Evolutionary conservation across 2,888 invertebrate genomes (phyloP), one percentile per base, ranked within the genome.

Genomic region (Falcaria lacertinaria): DNA sequence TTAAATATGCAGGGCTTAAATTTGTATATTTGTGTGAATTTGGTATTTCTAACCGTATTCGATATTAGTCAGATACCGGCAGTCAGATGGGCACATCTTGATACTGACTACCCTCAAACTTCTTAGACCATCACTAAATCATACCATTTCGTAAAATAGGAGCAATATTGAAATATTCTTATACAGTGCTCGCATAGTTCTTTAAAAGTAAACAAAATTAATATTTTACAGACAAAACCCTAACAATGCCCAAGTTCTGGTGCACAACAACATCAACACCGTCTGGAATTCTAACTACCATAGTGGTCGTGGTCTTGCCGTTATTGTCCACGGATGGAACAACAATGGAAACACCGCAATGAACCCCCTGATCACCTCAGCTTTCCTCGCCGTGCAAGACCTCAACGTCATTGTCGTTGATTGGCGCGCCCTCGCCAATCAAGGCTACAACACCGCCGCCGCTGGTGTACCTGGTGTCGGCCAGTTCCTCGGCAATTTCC

Each of bases 321-420:
- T 84, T 3, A 57, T 84, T 32, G 74, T 76, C 7, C 85, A 85
- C 43, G 84, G 85, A 15, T 84, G 82, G 82, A 77, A 74, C 49
- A 70, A 69, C 51, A 62, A 76, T 32, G 77, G 78, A 28, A 64
- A 69, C 45, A 60, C 71, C 5, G 53, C 39, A 0, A 58, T 80
- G 47, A 81, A 78, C 48, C 59, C 64, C 0, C 39, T 50, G 2
- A 61, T 80, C 37, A 75, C 62, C 7, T 48, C 64, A 13, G 78
- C 83, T 7, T 75, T 76, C 55, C 64, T 86, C 3, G 68, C 60
- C 0, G 60, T 56, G 1, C 63, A 60, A 19, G 82, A 89, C 39
- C 57, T 54, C 7, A 88, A 88, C 42, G 80, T 88, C 1, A 80
- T 88, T 11, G 77, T 86, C 2, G 69, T 89, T 0, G 89, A 89